Conservation (phyloP, 2,113 vertebrate species). For the Periophthalmus modestus region DNA sequence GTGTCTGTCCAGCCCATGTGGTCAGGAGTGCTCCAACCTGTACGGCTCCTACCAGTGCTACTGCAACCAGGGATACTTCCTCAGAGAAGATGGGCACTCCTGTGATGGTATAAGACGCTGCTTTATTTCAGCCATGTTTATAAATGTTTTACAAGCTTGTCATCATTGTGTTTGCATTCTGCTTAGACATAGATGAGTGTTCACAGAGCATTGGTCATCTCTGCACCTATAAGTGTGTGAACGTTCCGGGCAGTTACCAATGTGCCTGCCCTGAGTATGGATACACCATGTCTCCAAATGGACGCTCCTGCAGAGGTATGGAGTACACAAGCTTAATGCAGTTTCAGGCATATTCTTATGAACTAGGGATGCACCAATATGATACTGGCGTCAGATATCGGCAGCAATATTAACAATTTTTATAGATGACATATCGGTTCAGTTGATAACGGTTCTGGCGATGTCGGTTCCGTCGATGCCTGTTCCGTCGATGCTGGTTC, state of each 20-base stretch:
- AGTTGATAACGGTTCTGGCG: too few relatives aligned
- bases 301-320: slow-evolving; percentile 89
- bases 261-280: slow-evolving; percentile 90
- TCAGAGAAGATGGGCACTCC: slow-evolving; percentile 85
- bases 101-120: slow-evolving; percentile 81
- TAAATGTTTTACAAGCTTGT: background rate
- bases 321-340: background rate
- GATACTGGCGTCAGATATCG: too few relatives aligned
- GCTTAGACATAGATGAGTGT: slow-evolving; percentile 91
- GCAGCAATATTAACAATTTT: too few relatives aligned
- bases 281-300: slow-evolving; percentile 87
- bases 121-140: slow-evolving; percentile 2
- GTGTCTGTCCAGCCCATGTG: slow-evolving; percentile 85
- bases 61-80: slow-evolving; percentile 90
- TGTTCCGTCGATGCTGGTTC: too few relatives aligned
- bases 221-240: slow-evolving; percentile 91
- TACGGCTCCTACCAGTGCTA: slow-evolving; percentile 97
- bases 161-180: background rate
- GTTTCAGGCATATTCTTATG: too few relatives aligned
- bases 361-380: too few relatives aligned
- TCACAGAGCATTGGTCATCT: slow-evolving; percentile 84
- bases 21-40: slow-evolving; percentile 92
- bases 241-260: slow-evolving; percentile 89
- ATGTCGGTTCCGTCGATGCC: too few relatives aligned
- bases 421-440: too few relatives aligned